Evolutionary conservation across 2,888 invertebrate genomes (phyloP).

Genomic region (Philereme vetulata): DNA sequence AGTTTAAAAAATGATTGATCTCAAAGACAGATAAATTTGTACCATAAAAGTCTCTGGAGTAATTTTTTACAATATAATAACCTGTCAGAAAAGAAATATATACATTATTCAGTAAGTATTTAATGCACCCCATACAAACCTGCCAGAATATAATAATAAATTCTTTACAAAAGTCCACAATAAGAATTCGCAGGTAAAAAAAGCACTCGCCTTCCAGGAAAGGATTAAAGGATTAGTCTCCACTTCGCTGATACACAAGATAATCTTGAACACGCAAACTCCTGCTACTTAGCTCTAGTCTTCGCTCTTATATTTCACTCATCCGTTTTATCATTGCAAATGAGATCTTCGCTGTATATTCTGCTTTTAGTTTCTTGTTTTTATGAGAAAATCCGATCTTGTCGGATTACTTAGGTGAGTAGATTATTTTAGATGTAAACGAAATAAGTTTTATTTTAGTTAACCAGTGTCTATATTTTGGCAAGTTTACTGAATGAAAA

Average conservation of each 20-base stretch:
- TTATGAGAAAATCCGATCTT: neutral
- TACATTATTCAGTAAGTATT: too few relatives aligned
- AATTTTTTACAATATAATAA: neutral
- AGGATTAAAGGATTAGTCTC: slow-evolving; percentile 37
- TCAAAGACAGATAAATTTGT: too few relatives aligned
- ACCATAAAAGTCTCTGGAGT: too few relatives aligned
- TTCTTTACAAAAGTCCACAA: slow-evolving; percentile 14
- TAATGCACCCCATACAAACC: neutral
- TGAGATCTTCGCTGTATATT: slow-evolving; percentile 19
- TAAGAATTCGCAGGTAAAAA: slow-evolving; percentile 21
- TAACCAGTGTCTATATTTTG: too few relatives aligned
- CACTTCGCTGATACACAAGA: slow-evolving; percentile 34
- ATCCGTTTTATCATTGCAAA: slow-evolving; percentile 25
- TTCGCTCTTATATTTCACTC: slow-evolving; percentile 34
- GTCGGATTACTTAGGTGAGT: too few relatives aligned
- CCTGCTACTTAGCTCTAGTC: slow-evolving; percentile 14
- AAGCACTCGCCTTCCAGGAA: slow-evolving; percentile 17
- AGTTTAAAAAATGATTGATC: too few relatives aligned
- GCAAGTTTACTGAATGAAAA: too few relatives aligned
- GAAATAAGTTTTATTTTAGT: too few relatives aligned
- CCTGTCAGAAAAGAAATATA: slow-evolving; percentile 3
- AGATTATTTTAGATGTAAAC: too few relatives aligned
- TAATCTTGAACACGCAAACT: slow-evolving; percentile 35
- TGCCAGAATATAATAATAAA: slow-evolving; percentile 23
- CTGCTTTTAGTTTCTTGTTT: slow-evolving; percentile 7